Percentiles rank a stretch among this genome's conserved stretches.
These are phyloP conservation scores for Stomorhina lunata DNA, from an alignment of 2,888 invertebrate genomes.

Conservation along the genomic window DNA sequence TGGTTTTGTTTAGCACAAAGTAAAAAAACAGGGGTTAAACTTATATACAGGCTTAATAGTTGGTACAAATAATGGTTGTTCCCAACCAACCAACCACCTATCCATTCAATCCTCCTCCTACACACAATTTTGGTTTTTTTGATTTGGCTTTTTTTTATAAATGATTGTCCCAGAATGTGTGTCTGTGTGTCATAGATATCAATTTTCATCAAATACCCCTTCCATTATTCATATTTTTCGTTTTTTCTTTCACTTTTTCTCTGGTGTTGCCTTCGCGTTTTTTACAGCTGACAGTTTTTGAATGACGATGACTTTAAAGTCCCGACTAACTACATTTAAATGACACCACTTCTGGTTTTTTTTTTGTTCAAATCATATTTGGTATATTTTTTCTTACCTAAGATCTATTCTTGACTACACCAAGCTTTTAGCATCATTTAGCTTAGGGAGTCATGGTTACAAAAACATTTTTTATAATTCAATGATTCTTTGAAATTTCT, in stretches of 20 bases:
- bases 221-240: slow-evolving; percentile 22
- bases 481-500: too few relatives aligned
- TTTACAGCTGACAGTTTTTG: slow-evolving; percentile 37
- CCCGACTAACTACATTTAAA: slow-evolving; percentile 40
- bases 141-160: not conserved
- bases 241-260: not conserved
- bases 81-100: not conserved
- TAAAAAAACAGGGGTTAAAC: not conserved
- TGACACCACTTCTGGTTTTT: too few relatives aligned
- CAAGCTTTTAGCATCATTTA: too few relatives aligned
- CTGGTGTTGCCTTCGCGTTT: slow-evolving; percentile 5
- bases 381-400: not conserved
- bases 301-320: slow-evolving; percentile 36
- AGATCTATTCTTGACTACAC: too few relatives aligned
- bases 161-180: slow-evolving; percentile 1
- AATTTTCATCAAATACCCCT: slow-evolving; percentile 59
- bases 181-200: slow-evolving; percentile 54
- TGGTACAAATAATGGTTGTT: not conserved
- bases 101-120: not conserved
- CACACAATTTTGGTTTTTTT: not conserved
- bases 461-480: too few relatives aligned
- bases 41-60: slow-evolving; percentile 9
- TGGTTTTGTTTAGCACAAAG: not conserved
- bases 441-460: too few relatives aligned
- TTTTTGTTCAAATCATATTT: not conserved